These are phyloP conservation scores for Orientallactaga sibirica DNA, from an alignment of 2,797 vertebrate genomes.

Conservation along the genomic window DNA sequence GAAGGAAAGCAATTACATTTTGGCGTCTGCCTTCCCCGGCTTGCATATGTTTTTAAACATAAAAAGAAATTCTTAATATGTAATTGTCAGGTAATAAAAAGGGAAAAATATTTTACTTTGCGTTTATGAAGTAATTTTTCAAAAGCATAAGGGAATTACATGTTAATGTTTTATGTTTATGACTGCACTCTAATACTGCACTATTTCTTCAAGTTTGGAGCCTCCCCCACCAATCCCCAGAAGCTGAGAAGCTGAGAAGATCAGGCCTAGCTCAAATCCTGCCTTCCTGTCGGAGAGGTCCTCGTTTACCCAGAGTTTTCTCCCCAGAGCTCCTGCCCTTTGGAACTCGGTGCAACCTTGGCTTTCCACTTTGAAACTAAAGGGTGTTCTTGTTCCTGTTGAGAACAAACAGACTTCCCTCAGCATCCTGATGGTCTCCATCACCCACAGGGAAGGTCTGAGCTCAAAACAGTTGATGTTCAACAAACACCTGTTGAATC, in stretches of 20 bases:
- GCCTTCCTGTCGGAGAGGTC: background rate
- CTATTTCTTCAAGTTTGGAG: slow-evolving; percentile 89
- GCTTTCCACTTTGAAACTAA: background rate
- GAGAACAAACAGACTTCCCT: background rate
- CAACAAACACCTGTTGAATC: slow-evolving; percentile 59
- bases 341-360: fast-evolving
- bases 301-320: background rate
- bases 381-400: background rate
- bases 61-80: slow-evolving; percentile 93
- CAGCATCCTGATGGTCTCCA: background rate
- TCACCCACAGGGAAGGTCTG: background rate
- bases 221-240: slow-evolving; percentile 23
- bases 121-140: slow-evolving; percentile 92
- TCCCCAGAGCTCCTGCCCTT: background rate
- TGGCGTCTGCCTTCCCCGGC: slow-evolving; percentile 87
- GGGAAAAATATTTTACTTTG: slow-evolving; percentile 91
- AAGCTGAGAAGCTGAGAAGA: slow-evolving; percentile 77
- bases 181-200: slow-evolving; percentile 89
- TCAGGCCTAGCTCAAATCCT: slow-evolving; percentile 56
- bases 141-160: slow-evolving; percentile 92
- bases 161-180: slow-evolving; percentile 90
- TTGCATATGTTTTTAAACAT: slow-evolving; percentile 92
- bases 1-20: slow-evolving; percentile 92
- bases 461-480: background rate
- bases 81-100: slow-evolving; percentile 94